These are phyloP conservation scores for Heliocidaris erythrogramma DNA, from an alignment of 35 echinoderm and acorn worm genomes.

Conservation along the genomic window DNA sequence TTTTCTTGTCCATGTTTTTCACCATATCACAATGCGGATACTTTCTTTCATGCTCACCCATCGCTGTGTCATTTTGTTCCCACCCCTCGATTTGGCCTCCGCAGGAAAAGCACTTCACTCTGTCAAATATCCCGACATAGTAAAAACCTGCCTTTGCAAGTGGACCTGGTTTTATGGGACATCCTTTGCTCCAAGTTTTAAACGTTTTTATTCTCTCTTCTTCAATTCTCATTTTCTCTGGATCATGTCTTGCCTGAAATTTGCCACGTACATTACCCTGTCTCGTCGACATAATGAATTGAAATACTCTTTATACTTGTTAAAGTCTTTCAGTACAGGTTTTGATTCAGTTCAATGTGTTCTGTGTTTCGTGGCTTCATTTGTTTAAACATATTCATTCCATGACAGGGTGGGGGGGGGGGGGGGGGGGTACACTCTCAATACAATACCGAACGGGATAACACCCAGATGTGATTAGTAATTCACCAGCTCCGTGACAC, in stretches of 20 bases:
- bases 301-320: background rate
- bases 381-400: no score
- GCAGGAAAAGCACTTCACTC: constrained; percentile 88
- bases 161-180: constrained; percentile 58
- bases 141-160: constrained; percentile 90
- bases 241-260: background rate
- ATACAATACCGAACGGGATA: background rate
- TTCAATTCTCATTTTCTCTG: background rate
- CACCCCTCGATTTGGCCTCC: constrained; percentile 80
- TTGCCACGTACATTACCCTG: background rate
- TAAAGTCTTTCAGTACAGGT: background rate
- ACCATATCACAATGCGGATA: constrained; percentile 91
- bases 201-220: constrained; percentile 55
- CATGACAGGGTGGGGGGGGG: no score
- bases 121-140: constrained; percentile 75
- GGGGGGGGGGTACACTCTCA: no score
- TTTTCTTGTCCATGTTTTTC: background rate
- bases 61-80: constrained; percentile 75
- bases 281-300: no score
- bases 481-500: background rate
- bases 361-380: no score
- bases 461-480: background rate
- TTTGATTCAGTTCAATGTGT: background rate
- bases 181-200: constrained; percentile 60
- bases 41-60: constrained; percentile 80